Conservation (phyloP, 2,888 invertebrate genomes). For the Hemistola chrysoprasaria region DNA sequence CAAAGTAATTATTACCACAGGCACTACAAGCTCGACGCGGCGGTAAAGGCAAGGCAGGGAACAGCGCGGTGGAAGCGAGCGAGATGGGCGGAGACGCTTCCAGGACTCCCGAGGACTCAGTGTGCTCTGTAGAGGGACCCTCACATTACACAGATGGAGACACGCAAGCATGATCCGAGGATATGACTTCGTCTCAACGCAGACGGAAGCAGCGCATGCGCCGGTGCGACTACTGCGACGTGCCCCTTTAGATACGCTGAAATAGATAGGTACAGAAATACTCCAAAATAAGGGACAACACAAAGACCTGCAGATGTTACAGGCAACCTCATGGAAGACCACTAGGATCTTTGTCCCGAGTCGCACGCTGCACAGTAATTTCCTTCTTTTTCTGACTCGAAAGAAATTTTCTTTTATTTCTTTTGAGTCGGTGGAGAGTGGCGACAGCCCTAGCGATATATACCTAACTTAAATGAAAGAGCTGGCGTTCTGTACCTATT, state of each 20-base stretch:
- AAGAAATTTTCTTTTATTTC: no score
- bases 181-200: slow-evolving; percentile 4
- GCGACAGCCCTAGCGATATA: no score
- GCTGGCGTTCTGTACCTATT: no score
- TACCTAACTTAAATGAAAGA: no score
- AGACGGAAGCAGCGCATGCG: slow-evolving; percentile 4
- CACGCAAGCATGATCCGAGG: slow-evolving; percentile 63
- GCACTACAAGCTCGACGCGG: slow-evolving; percentile 88
- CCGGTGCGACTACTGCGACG: slow-evolving; percentile 28
- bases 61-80: slow-evolving; percentile 84
- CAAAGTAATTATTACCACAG: slow-evolving; percentile 59
- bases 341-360: no score
- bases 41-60: slow-evolving; percentile 76
- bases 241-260: slow-evolving; percentile 9
- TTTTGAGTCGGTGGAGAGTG: no score
- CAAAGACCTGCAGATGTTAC: no score
- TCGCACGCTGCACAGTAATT: no score
- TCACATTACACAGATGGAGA: slow-evolving; percentile 85
- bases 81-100: slow-evolving; percentile 90
- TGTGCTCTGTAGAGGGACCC: slow-evolving; percentile 93
- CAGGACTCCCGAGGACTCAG: slow-evolving; percentile 94
- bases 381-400: no score
- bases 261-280: no score
- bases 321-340: no score
- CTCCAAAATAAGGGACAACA: no score